A percentile compares a stretch with the other conserved stretches of the same genome.
phyloP scores from a whole-genome alignment of 2,888 invertebrate species.

The Tinea trinotella region DNA sequence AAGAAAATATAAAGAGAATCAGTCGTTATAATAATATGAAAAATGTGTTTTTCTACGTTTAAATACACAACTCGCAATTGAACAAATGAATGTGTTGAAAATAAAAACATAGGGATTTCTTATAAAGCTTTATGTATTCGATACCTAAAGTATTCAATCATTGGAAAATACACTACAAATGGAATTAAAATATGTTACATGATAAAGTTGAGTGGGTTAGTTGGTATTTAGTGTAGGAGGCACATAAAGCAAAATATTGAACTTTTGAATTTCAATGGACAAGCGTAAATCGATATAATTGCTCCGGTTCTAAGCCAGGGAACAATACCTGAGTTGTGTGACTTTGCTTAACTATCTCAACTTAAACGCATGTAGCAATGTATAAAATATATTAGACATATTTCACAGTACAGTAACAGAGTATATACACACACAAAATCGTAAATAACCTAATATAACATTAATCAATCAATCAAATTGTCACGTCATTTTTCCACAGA shows the following conservation, averaged over 20 bases:
- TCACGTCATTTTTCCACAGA: too few species aligned
- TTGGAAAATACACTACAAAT: background rate
- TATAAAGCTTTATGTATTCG: too few species aligned
- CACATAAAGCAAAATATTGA: constrained; percentile 2
- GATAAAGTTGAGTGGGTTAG: constrained; percentile 8
- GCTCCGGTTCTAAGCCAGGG: constrained; percentile 3
- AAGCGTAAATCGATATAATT: constrained; percentile 1
- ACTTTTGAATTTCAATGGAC: constrained; percentile 6
- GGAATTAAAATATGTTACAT: constrained; percentile 5
- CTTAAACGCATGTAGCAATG: background rate
- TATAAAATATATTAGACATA: background rate
- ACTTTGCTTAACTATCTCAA: background rate
- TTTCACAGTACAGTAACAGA: background rate
- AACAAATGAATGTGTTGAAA: too few species aligned
- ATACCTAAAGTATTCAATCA: too few species aligned
- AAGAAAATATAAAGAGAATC: too few species aligned
- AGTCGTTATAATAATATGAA: too few species aligned
- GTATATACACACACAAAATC: background rate
- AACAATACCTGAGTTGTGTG: constrained; percentile 9
- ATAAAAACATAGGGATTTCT: too few species aligned
- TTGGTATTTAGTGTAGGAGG: constrained; percentile 14
- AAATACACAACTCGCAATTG: too few species aligned
- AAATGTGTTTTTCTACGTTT: too few species aligned
- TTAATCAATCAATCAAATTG: too few species aligned
- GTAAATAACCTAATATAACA: background rate